phyloP scores from a whole-genome alignment of 2,113 vertebrate genomes.

The Xiphorhynchus elegans region DNA sequence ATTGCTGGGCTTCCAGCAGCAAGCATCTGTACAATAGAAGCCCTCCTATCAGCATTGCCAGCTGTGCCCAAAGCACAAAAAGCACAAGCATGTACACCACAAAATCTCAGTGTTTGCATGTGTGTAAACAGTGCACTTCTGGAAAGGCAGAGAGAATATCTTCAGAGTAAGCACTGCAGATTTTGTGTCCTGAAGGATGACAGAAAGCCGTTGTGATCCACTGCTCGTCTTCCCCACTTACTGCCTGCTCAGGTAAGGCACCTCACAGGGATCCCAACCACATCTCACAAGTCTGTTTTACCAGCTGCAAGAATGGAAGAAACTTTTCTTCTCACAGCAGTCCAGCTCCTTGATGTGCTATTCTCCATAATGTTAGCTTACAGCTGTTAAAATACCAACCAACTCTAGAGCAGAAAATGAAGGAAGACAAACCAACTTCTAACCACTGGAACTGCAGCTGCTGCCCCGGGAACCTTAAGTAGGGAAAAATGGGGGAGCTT shows the following conservation, averaged over 20 bases:
- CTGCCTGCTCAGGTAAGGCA: fast-evolving
- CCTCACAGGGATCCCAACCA: not conserved
- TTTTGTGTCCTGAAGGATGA: not conserved
- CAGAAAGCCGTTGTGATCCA: not conserved
- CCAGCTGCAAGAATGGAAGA: fast-evolving
- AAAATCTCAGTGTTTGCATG: fast-evolving
- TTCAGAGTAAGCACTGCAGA: not conserved
- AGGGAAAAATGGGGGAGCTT: not conserved
- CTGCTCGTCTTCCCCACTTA: not conserved
- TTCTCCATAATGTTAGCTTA: not conserved
- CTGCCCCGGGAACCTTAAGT: not conserved
- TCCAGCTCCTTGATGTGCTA: not conserved
- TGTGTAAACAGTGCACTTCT: not conserved
- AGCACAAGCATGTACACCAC: not conserved
- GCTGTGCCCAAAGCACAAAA: conserved; percentile 4
- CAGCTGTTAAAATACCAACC: not conserved
- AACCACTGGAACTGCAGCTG: fast-evolving
- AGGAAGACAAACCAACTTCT: not conserved
- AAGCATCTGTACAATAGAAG: not conserved
- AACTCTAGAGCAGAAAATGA: not conserved
- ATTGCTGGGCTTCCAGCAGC: not conserved
- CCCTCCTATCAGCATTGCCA: conserved; percentile 1
- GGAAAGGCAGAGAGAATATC: not conserved
- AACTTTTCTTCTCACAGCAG: not conserved
- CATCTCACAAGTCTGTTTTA: not conserved